phyloP scores from a whole-genome alignment of 2,888 invertebrate species.

The Drosophila merina region DNA sequence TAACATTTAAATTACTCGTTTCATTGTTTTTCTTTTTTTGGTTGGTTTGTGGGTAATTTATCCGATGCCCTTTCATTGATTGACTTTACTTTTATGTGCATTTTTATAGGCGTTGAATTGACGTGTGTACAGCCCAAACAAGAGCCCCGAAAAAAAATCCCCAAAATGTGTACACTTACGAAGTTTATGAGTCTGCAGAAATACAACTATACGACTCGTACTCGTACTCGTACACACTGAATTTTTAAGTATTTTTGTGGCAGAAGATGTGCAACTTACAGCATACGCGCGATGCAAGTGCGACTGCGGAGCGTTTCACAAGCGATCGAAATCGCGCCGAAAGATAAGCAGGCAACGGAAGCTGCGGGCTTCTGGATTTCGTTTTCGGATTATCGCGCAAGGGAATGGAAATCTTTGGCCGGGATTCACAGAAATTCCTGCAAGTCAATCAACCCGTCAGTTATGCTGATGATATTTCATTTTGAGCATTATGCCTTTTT shows the following conservation, averaged over 20 bases:
- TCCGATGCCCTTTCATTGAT: constrained; percentile 41
- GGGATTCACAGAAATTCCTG: constrained; percentile 62
- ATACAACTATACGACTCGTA: constrained; percentile 27
- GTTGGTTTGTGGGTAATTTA: constrained; percentile 42
- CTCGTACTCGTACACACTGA: background rate
- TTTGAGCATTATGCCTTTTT: constrained; percentile 28
- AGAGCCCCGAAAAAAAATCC: constrained; percentile 43
- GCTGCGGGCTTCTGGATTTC: constrained; percentile 36
- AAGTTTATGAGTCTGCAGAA: constrained; percentile 43
- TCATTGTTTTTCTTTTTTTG: constrained; percentile 46
- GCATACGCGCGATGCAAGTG: constrained; percentile 35
- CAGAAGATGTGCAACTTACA: constrained; percentile 54
- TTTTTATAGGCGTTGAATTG: constrained; percentile 62
- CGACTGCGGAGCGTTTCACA: constrained; percentile 2
- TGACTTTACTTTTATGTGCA: constrained; percentile 50
- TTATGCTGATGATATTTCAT: constrained; percentile 49
- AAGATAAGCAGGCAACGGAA: constrained; percentile 68
- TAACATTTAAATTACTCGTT: constrained; percentile 60
- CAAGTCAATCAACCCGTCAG: constrained; percentile 75
- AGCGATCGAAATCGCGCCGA: constrained; percentile 41
- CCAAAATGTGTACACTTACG: constrained; percentile 37
- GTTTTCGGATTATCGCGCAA: constrained; percentile 4
- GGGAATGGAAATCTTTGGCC: constrained; percentile 13
- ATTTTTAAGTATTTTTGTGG: constrained; percentile 11
- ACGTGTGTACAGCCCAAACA: constrained; percentile 60